Base-by-base conservation (phyloP, 2,888 invertebrate genomes). In the Strigamia maritima region DNA sequence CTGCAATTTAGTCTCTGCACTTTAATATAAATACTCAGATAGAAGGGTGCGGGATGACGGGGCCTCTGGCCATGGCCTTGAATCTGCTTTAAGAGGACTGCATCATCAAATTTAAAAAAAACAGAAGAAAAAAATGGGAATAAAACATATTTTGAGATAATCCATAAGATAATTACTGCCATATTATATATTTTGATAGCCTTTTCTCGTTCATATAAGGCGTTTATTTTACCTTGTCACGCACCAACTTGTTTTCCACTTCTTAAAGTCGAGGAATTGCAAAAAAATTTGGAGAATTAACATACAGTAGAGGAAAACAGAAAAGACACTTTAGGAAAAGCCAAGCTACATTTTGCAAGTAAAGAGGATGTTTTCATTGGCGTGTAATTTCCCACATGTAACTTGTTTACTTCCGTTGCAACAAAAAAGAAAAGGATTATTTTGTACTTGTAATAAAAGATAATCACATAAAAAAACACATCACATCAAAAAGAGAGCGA, bases 11-110 rank as follows among this genome's bases (percentile, higher is more conserved):
- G 26, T 3, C 14, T 70, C 16, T 28, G 70, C 28, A 26, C 26
- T 28, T 24, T 70, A 26, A n/a, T 70, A 70, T 54, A 70, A 70
- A 26, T 28, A 70, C n/a, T 28, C 26, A 70, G n/a, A 4, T 28
- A 28, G 70, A 70, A 70, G 28, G 28, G 26, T 70, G 26, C 70
- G 28, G 28, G 28, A 28, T 28, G 26, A 70, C 16, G 70, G 12
- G 24, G 70, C 70, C 70, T 28, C 70, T 70, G 70, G 70, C 70
- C 70, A 70, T 70, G 70, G 70, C 70, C 70, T 70, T 70, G 70
- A 70, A 70, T 70, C 2, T 70, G 70, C 24, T 70, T 70, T 70
- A 70, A 12, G 70, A 70, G 70, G 70, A 12, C 70, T 28, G n/a
- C 70, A 70, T 70, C 70, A 70, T 70, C 70, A 70, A 70, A 70